These are phyloP conservation scores for Euschistus heros DNA, from an alignment of 1,140 invertebrate species.

Conservation along the genomic window DNA sequence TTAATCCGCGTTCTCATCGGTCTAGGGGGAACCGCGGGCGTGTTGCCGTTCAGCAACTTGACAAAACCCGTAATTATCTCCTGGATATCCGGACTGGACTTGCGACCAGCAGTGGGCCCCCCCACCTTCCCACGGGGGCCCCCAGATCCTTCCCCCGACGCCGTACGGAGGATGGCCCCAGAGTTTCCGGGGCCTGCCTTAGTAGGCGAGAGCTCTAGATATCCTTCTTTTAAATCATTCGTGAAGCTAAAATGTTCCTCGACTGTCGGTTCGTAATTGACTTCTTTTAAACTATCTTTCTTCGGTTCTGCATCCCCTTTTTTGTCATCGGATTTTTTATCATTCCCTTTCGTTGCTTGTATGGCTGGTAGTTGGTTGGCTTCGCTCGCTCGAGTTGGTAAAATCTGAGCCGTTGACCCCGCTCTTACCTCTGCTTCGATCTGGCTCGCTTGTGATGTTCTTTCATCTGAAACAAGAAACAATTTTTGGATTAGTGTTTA, in stretches of 20 bases:
- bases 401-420: not conserved
- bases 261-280: no score
- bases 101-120: constrained; percentile 20
- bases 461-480: no score
- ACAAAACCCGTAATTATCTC: constrained; percentile 85
- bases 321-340: not conserved
- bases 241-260: constrained; percentile 18
- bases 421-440: not conserved
- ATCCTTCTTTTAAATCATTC: constrained; percentile 14
- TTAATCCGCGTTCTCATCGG: constrained; percentile 63
- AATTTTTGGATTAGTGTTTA: no score
- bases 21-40: constrained; percentile 44
- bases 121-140: constrained; percentile 14
- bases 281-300: no score
- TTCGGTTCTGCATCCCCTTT: constrained; percentile 4
- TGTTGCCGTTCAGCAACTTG: constrained; percentile 76
- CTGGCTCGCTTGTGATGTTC: not conserved
- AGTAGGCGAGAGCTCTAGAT: constrained; percentile 19
- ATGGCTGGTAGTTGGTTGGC: not conserved
- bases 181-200: not conserved
- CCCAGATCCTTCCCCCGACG: constrained; percentile 23
- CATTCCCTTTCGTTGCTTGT: not conserved
- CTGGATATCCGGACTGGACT: constrained; percentile 68
- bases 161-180: constrained; percentile 10
- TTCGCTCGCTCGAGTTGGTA: constrained; percentile 9